Base-by-base conservation (phyloP, 2,797 vertebrate genomes). In the Pseudomugil tenellus region DNA sequence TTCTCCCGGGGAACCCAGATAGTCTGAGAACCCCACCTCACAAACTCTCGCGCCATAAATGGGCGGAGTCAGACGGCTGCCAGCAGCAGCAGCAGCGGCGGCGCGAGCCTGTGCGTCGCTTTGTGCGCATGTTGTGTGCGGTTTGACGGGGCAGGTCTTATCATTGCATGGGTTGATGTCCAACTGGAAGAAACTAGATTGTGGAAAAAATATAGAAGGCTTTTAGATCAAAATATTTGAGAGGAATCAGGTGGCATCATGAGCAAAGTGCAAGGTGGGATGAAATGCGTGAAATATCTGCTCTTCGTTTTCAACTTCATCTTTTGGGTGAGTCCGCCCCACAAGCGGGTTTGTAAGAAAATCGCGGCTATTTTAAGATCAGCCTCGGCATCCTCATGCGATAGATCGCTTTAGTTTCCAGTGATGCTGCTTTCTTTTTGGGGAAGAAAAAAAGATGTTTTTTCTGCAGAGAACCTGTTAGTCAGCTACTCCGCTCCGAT, bases 201-300 rank as follows among this genome's bases (percentile, higher is more conserved):
- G 58, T 55, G 43, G 17, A 13, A 31, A 62, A 31, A 62, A 58
- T 16, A 23, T 10, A 14, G 37, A 54, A 8, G 59, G 39, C 16
- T 63, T n/a, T 55, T 8, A 60, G 8, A 63, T 71, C 77, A 54
- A 51, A 62, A 68, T 9, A 39, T 4, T 23, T 56, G n/a, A n/a
- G n/a, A 79, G 63, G n/a, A 21, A 67, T 48, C 80, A 61, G 71
- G 63, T 4, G 86, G 1, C 85, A 89, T 49, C 72, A 97, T 98
- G 97, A 85, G 96, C 84, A 95, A 95, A 91, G 95, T 94, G 70
- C 93, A 93, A 80, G 95, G 95, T 46, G 93, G 93, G 70, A 96
- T 97, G 95, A 96, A 95, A 86, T 98, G 96, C 87, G 89, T 98
- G 86, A 98, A 98, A 94, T 97, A 96, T 87, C 94, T 98, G 82